Evolutionary conservation across 1,140 invertebrate genomes (phyloP).

Genomic region (Drosophila arizonae): DNA sequence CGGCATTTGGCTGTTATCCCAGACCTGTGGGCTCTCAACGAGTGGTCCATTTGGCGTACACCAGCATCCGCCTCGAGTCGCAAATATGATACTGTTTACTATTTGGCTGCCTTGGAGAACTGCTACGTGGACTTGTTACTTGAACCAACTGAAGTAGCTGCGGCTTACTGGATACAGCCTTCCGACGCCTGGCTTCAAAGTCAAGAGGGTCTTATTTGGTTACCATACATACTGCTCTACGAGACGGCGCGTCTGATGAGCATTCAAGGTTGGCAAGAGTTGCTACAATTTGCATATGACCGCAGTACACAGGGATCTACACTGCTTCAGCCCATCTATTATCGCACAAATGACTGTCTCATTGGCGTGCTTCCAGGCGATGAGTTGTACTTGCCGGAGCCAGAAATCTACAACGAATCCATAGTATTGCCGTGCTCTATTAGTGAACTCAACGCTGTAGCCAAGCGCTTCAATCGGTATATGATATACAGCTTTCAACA

Average conservation of each 20-base stretch:
- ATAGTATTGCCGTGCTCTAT: slow-evolving; percentile 43
- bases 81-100: slow-evolving; percentile 92
- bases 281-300: slow-evolving; percentile 60
- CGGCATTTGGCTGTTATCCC: slow-evolving; percentile 88
- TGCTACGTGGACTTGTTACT: slow-evolving; percentile 44
- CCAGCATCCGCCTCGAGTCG: slow-evolving; percentile 83
- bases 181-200: slow-evolving; percentile 81
- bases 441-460: slow-evolving; percentile 33
- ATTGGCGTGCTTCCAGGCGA: slow-evolving; percentile 81
- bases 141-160: slow-evolving; percentile 60
- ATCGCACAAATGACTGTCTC: slow-evolving; percentile 72
- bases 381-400: slow-evolving; percentile 75
- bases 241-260: slow-evolving; percentile 82
- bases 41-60: slow-evolving; percentile 94
- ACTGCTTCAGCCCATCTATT: slow-evolving; percentile 83
- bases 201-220: slow-evolving; percentile 87
- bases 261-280: slow-evolving; percentile 82
- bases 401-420: slow-evolving; percentile 41
- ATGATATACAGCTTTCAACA: slow-evolving; percentile 60
- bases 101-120: slow-evolving; percentile 86
- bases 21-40: slow-evolving; percentile 90
- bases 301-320: slow-evolving; percentile 78
- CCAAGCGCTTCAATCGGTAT: slow-evolving; percentile 67
- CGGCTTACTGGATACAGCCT: slow-evolving; percentile 57
- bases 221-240: slow-evolving; percentile 84